phyloP scores from a whole-genome alignment of 92 coral and sea anemone species.

The Porites evermanni region DNA sequence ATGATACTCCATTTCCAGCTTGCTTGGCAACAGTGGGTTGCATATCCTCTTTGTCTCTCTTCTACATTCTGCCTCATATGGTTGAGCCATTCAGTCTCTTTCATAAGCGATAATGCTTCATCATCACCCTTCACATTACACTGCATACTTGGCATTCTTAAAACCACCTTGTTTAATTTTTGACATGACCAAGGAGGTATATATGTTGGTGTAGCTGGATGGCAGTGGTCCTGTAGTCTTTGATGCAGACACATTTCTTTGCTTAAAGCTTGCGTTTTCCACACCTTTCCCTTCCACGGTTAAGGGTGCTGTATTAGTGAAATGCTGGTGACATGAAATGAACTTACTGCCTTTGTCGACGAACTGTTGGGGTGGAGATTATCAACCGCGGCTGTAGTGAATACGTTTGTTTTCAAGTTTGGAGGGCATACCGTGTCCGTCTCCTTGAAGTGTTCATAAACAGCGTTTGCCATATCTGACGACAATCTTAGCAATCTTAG shows the following conservation, averaged over 20 bases:
- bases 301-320: slow-evolving; percentile 15
- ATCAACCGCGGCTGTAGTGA: not conserved
- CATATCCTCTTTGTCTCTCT: too few species aligned
- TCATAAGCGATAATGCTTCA: not conserved
- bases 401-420: not conserved
- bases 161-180: not conserved
- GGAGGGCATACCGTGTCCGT: too few species aligned
- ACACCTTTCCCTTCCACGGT: slow-evolving; percentile 14
- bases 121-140: not conserved
- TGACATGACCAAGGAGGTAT: slow-evolving; percentile 2
- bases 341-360: not conserved
- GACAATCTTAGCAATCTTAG: not conserved
- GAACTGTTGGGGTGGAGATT: not conserved
- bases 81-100: not conserved
- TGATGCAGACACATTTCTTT: not conserved
- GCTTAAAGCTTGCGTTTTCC: slow-evolving; percentile 8
- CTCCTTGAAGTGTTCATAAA: too few species aligned
- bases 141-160: not conserved
- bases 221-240: slow-evolving; percentile 15
- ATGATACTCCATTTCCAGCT: not conserved
- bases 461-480: not conserved
- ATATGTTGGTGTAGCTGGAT: slow-evolving; percentile 1
- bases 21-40: too few species aligned
- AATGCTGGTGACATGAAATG: slow-evolving; percentile 44
- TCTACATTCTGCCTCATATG: not conserved